Conservation (phyloP, 2,888 invertebrate genomes). For the Thereva unica region DNA sequence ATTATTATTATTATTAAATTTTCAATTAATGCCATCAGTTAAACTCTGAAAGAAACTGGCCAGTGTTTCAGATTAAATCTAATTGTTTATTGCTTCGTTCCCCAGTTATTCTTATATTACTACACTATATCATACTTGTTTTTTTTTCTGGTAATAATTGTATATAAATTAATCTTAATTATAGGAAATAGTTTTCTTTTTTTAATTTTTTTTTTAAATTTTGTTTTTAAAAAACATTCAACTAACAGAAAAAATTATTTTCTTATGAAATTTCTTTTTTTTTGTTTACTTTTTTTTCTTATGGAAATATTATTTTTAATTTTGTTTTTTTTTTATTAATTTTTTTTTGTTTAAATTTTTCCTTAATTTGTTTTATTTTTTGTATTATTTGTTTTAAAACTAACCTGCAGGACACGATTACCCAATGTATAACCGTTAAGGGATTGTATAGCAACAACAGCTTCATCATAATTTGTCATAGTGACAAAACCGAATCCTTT, state of each 20-base stretch:
- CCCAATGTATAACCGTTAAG: conserved; percentile 90
- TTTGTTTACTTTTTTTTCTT: background rate
- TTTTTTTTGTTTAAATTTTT: background rate
- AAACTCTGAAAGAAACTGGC: conserved; percentile 31
- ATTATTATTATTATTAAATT: too few relatives aligned
- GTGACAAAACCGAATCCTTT: conserved; percentile 95
- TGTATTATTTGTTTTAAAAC: conserved; percentile 86
- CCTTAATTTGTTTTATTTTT: conserved; percentile 61
- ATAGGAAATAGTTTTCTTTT: conserved; percentile 26
- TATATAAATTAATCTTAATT: conserved; percentile 28
- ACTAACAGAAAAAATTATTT: conserved; percentile 24
- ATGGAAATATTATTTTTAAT: background rate
- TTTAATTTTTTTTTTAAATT: background rate
- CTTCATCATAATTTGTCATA: conserved; percentile 94
- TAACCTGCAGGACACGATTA: conserved; percentile 89
- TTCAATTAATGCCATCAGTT: background rate
- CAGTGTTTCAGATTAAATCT: conserved; percentile 31
- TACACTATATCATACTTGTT: conserved; percentile 13
- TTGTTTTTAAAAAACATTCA: conserved; percentile 25
- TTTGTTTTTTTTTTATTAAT: background rate
- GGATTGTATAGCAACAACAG: conserved; percentile 87
- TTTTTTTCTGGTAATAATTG: conserved; percentile 20
- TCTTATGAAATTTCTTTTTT: conserved; percentile 9
- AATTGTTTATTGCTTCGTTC: conserved; percentile 37
- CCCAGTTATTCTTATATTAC: conserved; percentile 29